phyloP scores from a whole-genome alignment of 1,140 invertebrate genomes.

The Panagrolaimus sp. region DNA sequence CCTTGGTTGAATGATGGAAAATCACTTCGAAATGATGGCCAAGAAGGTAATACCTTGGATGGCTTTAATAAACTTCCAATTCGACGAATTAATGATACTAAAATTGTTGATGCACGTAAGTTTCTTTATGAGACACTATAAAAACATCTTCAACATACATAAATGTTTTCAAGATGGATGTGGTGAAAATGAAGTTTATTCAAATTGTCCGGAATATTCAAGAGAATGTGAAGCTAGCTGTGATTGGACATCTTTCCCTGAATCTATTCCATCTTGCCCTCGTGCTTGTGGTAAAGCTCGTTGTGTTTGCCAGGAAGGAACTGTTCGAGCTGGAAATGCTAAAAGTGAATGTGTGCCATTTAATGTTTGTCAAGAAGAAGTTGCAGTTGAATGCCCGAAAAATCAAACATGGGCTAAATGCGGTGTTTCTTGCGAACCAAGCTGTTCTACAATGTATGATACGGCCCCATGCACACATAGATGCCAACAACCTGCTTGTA shows the following conservation, averaged over 20 bases:
- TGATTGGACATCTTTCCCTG: constrained; percentile 54
- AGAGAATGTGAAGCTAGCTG: constrained; percentile 52
- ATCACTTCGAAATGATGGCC: neutral
- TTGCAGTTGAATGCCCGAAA: constrained; percentile 27
- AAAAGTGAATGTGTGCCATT: constrained; percentile 47
- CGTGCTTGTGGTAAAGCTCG: constrained; percentile 44
- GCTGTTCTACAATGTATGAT: constrained; percentile 10
- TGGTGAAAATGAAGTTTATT: constrained; percentile 48
- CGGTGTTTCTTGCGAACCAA: constrained; percentile 53
- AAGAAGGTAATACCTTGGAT: neutral
- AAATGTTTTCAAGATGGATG: constrained; percentile 12
- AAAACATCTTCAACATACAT: too few relatives aligned
- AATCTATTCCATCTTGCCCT: constrained; percentile 49
- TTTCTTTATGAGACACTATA: too few relatives aligned
- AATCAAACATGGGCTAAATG: constrained; percentile 57
- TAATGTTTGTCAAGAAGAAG: constrained; percentile 34
- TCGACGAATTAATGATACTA: neutral
- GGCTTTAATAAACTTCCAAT: constrained; percentile 7
- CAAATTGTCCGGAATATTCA: constrained; percentile 44
- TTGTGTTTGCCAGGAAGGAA: constrained; percentile 54
- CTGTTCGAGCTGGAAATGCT: constrained; percentile 41
- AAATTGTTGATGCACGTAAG: neutral
- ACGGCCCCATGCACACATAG: constrained; percentile 43
- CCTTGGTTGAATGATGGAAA: constrained; percentile 7
- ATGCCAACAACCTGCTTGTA: constrained; percentile 51